Evolutionary conservation across 1,140 invertebrate species (phyloP), one percentile per base, ranked within the genome.

Genomic region (Antheraea pernyi): DNA sequence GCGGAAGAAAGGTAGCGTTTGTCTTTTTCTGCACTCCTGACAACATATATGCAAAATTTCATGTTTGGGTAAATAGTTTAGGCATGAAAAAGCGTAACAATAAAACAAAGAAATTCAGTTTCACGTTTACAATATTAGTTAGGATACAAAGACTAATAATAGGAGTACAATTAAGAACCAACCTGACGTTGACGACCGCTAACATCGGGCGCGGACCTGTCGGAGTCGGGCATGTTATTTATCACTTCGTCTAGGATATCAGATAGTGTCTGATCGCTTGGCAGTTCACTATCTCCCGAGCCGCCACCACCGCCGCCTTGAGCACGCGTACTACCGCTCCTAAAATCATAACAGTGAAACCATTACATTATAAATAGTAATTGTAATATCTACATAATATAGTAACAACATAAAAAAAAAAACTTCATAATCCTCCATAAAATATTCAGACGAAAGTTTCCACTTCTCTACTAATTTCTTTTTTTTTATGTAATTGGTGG

Each of bases 171-270:
- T 37, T 13, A 0, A n/a, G 0, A 59, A 67, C 19, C n/a, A 67
- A 75, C 73, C 64, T 71, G 73, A 64, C 73, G 67, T 18, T 71
- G 73, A n/a, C 88, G 81, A 19, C 77, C 76, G 66, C 72, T 83
- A 68, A 84, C 82, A 10, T 89, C 88, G 13, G 83, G 79, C 10
- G 82, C 76, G 7, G 79, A 72, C 13, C 88, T 79, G 53, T 91
- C 89, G 10, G 82, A 76, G 72, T 89, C 88, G 16, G 87, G 87
- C 83, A 97, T 95, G 69, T 82, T 85, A 64, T 97, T 96, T 77
- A 97, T 97, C 59, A 98, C 95, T 88, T 96, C 95, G 93, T 98
- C 97, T 72, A 98, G 83, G 77, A 98, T 95, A 76, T 96, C 96
- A 6, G 96, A 97, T 42, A 98, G 90, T 71, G 95, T 92, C 16